Evolutionary conservation across 2,113 vertebrate species (phyloP), one percentile per base, ranked within the genome.

Genomic region (Leptodactylus fuscus): DNA sequence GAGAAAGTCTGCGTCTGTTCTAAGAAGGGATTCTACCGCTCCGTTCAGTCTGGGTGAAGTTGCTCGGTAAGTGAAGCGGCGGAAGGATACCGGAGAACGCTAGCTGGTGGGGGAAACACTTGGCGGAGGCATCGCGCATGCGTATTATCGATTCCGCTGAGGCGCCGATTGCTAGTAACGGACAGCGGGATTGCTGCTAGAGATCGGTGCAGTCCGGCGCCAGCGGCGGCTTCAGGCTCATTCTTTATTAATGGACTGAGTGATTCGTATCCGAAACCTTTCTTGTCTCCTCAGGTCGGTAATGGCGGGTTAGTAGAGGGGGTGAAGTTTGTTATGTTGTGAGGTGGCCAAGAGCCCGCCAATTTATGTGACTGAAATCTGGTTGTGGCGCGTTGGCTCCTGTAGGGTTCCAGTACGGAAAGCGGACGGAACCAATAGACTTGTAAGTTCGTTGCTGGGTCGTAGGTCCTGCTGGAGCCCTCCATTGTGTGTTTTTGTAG

Each of bases 391-490:
- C 32, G 24, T 1, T 2, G 41, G 15, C 46, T 32, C 2, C 27
- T 48, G 48, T 36, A 7, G 0, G 81, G 13, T 32, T 34, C 34
- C 90, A 91, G 87, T 79, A 88, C 85, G 90, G 89, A 15, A 67
- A 88, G 87, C 0, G 1, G 69, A 0, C 4, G 65, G 62, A 34
- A 34, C 62, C 62, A 67, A 36, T 7, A 67, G 0, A 0, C 1
- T 16, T 34, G 29, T 0, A 34, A 34, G 29, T 67, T 34, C 32
- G 16, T 38, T 69, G 16, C 32, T 36, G 32, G 27, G 62, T 6
- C 83, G 70, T 65, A 0, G 48, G 6, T 3, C 8, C 2, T 3
- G 8, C 2, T 0, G 2, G 8, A 10, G 24, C 2, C 8, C 3
- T 20, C 18, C 22, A 1, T 0, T 9, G 34, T 0, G 6, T 4